These are phyloP conservation scores for Artibeus jamaicensis DNA, from an alignment of 2,797 vertebrate species.

Conservation along the genomic window DNA sequence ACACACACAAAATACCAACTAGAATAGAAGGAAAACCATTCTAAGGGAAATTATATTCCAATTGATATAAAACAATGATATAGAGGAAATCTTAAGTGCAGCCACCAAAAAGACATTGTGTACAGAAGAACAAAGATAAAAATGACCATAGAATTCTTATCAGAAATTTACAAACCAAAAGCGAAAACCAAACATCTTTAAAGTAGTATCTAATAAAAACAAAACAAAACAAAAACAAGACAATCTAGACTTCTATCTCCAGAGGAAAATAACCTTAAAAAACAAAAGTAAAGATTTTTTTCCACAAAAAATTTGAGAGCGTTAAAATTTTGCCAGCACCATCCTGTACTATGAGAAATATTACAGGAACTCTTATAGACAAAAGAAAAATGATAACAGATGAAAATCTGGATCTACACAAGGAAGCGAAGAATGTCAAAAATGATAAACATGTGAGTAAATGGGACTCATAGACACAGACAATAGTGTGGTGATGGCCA, in stretches of 20 bases:
- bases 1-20: neutral
- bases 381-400: slow-evolving; percentile 25
- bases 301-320: neutral
- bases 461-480: neutral
- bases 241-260: neutral
- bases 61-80: neutral
- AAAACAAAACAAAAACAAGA: neutral
- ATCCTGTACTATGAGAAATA: slow-evolving; percentile 15
- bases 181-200: neutral
- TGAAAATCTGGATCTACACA: neutral
- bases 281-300: slow-evolving; percentile 11
- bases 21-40: slow-evolving; percentile 12
- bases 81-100: neutral
- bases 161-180: slow-evolving; percentile 18
- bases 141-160: neutral
- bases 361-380: neutral
- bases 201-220: neutral
- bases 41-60: neutral
- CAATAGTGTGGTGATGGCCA: neutral
- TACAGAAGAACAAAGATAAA: slow-evolving; percentile 16
- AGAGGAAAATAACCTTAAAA: neutral
- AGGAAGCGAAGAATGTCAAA: neutral
- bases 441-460: neutral
- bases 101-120: neutral
- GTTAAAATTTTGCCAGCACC: neutral